Base-by-base conservation (phyloP, 1,140 invertebrate species). In the Apolygus lucorum region DNA sequence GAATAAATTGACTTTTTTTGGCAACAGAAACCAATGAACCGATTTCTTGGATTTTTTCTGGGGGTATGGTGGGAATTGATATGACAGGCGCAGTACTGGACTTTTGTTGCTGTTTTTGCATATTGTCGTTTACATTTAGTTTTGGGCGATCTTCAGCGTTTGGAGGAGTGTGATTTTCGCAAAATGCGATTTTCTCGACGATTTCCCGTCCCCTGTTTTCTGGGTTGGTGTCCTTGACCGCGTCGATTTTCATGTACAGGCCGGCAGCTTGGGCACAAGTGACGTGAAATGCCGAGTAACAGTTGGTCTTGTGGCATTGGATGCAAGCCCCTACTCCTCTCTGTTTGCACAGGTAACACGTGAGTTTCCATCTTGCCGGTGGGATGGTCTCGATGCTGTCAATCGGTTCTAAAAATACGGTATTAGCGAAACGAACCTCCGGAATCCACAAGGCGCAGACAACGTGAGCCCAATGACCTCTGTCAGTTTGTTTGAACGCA, bases 381-480 rank as follows among this genome's bases (percentile, higher is more conserved):
- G 96, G 95, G 76, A 99, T 98, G 72, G 91, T 94, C 78, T 95
- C 91, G 73, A 99, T 93, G 68, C 93, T 95, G 81, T 99, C 87
- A 74, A 99, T 95, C 2, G 97, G 97, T 80, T 99, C 97, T 65
- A 99, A 82, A 79, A 98, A 99, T 0, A 96, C 93, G 1, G 93
- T 95, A 77, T 98, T 99, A 1, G 95, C 95, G 81, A 99, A 99
- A 72, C 94, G 86, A 1, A 98, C 95, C 87, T 99, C 96, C 1
- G 96, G 97, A 76, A 99, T 97, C 96, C 96, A 99, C 2, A 99
- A 81, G 1, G 96, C 96, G 81, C 97, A 99, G 0, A 99, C 93
- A 1, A 99, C 96, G 81, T 99, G 97, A 24, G 95, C 96, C 97
- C 97, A 99, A 2, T 91, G 88, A 0, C 91, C 88, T 79, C 93